Conservation (phyloP, 2,113 vertebrate species). For the Cercopithecus mona region DNA sequence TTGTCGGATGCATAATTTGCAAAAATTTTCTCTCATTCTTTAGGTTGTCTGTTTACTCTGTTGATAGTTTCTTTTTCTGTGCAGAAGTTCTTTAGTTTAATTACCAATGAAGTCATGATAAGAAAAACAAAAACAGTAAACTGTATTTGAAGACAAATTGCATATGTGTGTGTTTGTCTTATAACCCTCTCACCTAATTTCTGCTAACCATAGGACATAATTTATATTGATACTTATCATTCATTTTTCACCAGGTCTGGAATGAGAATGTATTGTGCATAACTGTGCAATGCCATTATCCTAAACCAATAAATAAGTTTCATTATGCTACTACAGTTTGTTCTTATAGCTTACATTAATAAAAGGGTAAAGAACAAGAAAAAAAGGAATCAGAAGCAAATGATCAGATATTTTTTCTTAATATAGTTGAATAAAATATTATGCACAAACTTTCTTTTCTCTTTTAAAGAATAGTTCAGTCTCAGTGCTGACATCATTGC, state of each 20-base stretch:
- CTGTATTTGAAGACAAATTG: background rate
- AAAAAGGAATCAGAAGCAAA: too few relatives aligned
- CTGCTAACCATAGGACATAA: background rate
- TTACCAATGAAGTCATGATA: background rate
- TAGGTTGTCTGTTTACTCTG: too few relatives aligned
- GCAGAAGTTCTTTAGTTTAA: background rate
- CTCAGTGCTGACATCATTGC: too few relatives aligned
- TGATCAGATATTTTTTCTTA: too few relatives aligned
- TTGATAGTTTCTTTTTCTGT: too few relatives aligned
- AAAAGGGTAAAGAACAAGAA: constrained; percentile 21
- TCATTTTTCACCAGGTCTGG: background rate
- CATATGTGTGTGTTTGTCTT: background rate
- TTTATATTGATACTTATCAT: background rate
- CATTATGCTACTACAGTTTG: constrained; percentile 30
- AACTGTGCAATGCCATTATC: constrained; percentile 38
- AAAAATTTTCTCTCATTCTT: too few relatives aligned
- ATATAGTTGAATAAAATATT: too few relatives aligned
- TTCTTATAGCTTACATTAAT: constrained; percentile 6
- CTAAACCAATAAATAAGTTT: constrained; percentile 52
- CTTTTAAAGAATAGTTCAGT: too few relatives aligned
- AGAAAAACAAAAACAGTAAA: background rate
- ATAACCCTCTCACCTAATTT: background rate
- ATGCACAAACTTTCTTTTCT: too few relatives aligned
- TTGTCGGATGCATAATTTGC: too few relatives aligned
- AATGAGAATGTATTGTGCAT: constrained; percentile 16